phyloP scores from a whole-genome alignment of 2,797 vertebrate species.

The Garrulus glandarius region DNA sequence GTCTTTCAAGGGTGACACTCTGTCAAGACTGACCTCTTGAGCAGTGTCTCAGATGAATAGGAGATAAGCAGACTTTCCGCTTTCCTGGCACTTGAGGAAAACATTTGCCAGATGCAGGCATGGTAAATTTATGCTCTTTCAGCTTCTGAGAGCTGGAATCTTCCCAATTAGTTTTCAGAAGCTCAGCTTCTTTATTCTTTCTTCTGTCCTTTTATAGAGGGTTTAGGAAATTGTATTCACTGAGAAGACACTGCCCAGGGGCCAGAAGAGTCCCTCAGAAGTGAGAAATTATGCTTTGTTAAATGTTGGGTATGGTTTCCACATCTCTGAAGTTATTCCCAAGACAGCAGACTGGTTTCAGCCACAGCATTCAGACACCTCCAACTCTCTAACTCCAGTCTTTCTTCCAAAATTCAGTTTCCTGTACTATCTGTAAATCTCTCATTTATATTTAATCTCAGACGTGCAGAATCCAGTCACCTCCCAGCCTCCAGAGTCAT shows the following conservation, averaged over 20 bases:
- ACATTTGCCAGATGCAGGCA: conserved; percentile 21
- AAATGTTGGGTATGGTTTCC: not conserved
- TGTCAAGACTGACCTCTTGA: conserved; percentile 35
- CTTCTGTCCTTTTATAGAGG: not conserved
- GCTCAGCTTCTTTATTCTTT: not conserved
- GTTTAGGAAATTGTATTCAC: not conserved
- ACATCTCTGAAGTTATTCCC: not conserved
- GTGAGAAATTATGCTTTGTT: not conserved
- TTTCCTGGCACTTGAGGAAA: conserved; percentile 44
- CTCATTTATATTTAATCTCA: not conserved
- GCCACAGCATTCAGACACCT: not conserved
- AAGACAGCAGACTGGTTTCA: not conserved
- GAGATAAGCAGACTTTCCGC: conserved; percentile 5
- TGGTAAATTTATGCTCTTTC: conserved; percentile 18
- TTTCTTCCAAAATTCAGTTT: not conserved
- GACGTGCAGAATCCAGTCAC: not conserved
- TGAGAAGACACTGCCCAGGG: not conserved
- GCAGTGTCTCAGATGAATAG: not conserved
- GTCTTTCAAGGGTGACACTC: not conserved
- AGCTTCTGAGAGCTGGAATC: conserved; percentile 3
- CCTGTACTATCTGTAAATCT: not conserved
- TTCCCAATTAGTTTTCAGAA: conserved; percentile 36
- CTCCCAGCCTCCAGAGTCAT: not conserved
- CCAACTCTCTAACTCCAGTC: not conserved
- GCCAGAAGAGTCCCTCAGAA: not conserved